phyloP scores from a whole-genome alignment of 2,888 invertebrate species.

The Pediacus dermestoides region DNA sequence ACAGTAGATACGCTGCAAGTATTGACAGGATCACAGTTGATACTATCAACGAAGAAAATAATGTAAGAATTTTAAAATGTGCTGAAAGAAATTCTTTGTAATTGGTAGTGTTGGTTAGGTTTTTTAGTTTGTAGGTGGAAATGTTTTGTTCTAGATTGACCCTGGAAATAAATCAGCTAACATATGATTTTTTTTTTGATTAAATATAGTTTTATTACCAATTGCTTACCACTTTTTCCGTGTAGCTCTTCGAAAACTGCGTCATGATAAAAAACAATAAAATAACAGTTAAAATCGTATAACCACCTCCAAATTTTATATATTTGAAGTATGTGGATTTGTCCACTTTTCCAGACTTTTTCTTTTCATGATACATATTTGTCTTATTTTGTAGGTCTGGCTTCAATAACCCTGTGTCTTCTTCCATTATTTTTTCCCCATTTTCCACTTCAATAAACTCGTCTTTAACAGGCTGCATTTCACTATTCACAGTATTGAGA shows the following conservation, averaged over 20 bases:
- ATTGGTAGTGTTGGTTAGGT: slow-evolving; percentile 11
- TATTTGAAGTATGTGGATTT: slow-evolving; percentile 33
- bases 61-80: slow-evolving; percentile 10
- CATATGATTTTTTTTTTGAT: slow-evolving; percentile 1
- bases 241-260: slow-evolving; percentile 29
- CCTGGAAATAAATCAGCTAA: slow-evolving; percentile 15
- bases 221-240: slow-evolving; percentile 32
- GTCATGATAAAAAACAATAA: slow-evolving; percentile 28
- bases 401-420: slow-evolving; percentile 10
- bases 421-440: slow-evolving; percentile 17
- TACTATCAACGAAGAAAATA: not conserved
- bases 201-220: slow-evolving; percentile 28
- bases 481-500: not conserved
- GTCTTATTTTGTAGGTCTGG: too few species aligned
- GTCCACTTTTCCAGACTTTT: slow-evolving; percentile 30
- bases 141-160: slow-evolving; percentile 20
- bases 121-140: slow-evolving; percentile 9
- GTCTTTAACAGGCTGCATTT: slow-evolving; percentile 9
- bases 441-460: slow-evolving; percentile 8
- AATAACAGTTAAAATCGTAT: slow-evolving; percentile 26
- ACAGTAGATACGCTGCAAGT: slow-evolving; percentile 18
- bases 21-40: slow-evolving; percentile 17
- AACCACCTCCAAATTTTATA: slow-evolving; percentile 32
- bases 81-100: slow-evolving; percentile 7
- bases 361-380: slow-evolving; percentile 31